Evolutionary conservation across 2,888 invertebrate genomes (phyloP), one percentile per base, ranked within the genome.

Genomic region (Alsophila aescularia): DNA sequence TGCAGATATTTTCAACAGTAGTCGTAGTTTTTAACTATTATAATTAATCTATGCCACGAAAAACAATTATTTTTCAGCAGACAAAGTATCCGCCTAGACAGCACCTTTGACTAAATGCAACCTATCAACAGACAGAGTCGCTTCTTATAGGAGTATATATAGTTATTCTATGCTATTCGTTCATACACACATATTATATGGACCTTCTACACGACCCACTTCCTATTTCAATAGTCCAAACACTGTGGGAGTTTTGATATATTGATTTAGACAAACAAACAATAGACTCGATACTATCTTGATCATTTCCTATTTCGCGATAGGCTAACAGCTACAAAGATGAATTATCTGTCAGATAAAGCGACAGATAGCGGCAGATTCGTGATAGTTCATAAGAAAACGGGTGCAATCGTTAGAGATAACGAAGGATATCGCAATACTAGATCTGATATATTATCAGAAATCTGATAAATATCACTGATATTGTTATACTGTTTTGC

Each of bases 351-450:
- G 47, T 40, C 32, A 49, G 59, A 61, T 60, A 52, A 49, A 39
- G 40, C 12, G 10, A 13, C 14, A 15, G 36, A 31, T 24, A 48
- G 12, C 24, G 34, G 12, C 18, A 41, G 52, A 54, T 51, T 65
- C 62, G 62, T 62, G 60, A 65, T 65, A 65, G 60, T 65, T 62
- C 62, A 62, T 34, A 42, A 41, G 59, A 52, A 59, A 60, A 57
- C 62, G 60, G 56, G 60, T 51, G 62, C 58, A 48, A 32, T 35
- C 39, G 43, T 31, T 31, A 2, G 24, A 45, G 43, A 47, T 53
- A 49, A 42, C 34, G 49, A 41, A 8, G 16, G 9, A 12, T 55
- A 59, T 59, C 47, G 35, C 32, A 2, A n/a, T 27, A 21, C 27
- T 10, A 5, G 31, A 48, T 44, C 40, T 6, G 45, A 24, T 42